A percentile compares a stretch with the other conserved stretches of the same genome.
phyloP scores from a whole-genome alignment of 2,113 vertebrate genomes.

The Gnathonemus echidnorhynchus region DNA sequence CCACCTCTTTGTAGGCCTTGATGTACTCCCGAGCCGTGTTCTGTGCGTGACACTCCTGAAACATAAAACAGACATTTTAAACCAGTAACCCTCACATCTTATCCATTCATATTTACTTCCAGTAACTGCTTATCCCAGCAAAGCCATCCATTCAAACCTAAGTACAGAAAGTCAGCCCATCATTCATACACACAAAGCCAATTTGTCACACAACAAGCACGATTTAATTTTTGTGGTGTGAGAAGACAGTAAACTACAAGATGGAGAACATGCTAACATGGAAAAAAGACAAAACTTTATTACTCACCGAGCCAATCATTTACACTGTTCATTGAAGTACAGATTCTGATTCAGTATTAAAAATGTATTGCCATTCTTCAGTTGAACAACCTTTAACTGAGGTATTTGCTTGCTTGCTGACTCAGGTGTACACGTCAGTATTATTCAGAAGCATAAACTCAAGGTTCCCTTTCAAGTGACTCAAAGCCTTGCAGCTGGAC shows the following conservation, averaged over 20 bases:
- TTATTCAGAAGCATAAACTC: background rate
- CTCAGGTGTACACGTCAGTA: background rate
- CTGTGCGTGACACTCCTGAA: constrained; percentile 87
- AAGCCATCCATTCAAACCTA: background rate
- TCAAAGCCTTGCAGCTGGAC: background rate
- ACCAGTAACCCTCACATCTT: background rate
- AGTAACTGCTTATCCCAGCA: background rate
- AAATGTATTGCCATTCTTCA: background rate
- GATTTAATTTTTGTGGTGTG: background rate
- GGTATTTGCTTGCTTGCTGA: background rate
- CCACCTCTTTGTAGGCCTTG: constrained; percentile 75
- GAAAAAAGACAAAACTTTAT: background rate
- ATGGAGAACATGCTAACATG: background rate
- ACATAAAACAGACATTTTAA: background rate
- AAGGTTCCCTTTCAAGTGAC: background rate
- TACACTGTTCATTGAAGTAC: background rate
- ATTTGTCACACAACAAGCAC: background rate
- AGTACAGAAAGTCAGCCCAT: background rate
- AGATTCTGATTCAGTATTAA: background rate
- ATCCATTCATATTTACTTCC: background rate
- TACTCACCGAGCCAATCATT: background rate
- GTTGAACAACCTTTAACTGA: background rate
- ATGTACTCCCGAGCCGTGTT: constrained; percentile 89
- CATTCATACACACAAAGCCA: background rate
- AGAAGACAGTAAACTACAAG: background rate